Evolutionary conservation across 2,113 vertebrate genomes (phyloP).

Genomic region (Ciconia stormi): DNA sequence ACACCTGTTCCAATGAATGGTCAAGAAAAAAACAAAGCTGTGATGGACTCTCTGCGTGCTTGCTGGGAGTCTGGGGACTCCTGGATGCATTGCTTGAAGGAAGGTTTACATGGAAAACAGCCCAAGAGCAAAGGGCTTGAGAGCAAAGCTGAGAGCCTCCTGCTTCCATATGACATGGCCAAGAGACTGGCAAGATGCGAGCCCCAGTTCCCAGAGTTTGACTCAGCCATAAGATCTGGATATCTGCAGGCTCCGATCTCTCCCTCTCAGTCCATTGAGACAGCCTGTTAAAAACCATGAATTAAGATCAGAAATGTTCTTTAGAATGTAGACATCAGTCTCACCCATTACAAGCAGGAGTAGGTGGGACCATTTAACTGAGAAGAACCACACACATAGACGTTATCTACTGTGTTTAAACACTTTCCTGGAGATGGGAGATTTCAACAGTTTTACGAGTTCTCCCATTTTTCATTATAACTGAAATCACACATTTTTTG

Average conservation of each 20-base stretch:
- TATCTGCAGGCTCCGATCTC: not conserved
- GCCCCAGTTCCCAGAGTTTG: not conserved
- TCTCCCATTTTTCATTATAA: not conserved
- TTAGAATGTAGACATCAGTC: not conserved
- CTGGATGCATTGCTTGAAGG: fast-evolving
- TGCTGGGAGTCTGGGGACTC: not conserved
- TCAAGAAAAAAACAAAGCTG: not conserved
- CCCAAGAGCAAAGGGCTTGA: not conserved
- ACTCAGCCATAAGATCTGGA: not conserved
- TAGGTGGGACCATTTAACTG: not conserved
- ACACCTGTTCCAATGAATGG: not conserved
- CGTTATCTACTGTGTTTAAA: not conserved
- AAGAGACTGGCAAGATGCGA: not conserved
- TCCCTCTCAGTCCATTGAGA: not conserved
- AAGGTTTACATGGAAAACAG: not conserved
- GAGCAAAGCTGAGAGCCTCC: not conserved
- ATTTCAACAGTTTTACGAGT: not conserved
- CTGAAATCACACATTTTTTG: not conserved
- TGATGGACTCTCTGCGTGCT: not conserved
- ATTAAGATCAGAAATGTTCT: not conserved
- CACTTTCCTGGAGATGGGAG: not conserved
- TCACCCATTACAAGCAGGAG: not conserved
- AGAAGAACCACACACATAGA: not conserved
- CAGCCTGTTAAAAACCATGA: not conserved
- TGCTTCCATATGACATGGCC: not conserved